Conservation (phyloP, 2,888 invertebrate species). For the Lycia hirtaria region DNA sequence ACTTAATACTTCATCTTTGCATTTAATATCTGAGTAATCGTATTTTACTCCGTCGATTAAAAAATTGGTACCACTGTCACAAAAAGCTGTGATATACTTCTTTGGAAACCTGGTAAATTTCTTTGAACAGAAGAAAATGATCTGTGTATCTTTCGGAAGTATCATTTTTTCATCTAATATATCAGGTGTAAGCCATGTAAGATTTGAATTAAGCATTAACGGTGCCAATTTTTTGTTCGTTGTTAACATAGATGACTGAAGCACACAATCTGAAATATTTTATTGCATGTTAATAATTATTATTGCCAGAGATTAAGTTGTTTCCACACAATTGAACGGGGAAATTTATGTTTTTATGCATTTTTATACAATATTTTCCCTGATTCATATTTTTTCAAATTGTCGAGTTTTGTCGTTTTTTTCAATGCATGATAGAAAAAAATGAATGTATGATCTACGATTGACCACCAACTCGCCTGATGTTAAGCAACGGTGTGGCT, state of each 20-base stretch:
- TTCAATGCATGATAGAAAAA: no score
- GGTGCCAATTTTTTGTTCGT: slow-evolving; percentile 47
- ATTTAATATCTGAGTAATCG: slow-evolving; percentile 53
- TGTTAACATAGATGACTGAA: slow-evolving; percentile 41
- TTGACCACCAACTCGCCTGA: no score
- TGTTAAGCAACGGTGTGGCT: no score
- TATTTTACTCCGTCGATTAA: slow-evolving; percentile 39
- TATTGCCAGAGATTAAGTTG: no score
- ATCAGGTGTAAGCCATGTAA: slow-evolving; percentile 41
- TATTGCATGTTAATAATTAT: no score
- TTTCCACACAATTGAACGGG: no score
- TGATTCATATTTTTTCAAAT: no score
- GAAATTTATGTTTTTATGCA: no score
- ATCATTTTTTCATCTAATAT: slow-evolving; percentile 42
- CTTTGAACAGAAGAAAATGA: slow-evolving; percentile 53
- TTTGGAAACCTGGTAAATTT: slow-evolving; percentile 41
- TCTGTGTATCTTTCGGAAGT: slow-evolving; percentile 43
- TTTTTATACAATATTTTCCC: no score
- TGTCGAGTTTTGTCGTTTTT: no score
- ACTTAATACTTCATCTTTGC: slow-evolving; percentile 46
- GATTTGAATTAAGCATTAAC: slow-evolving; percentile 43
- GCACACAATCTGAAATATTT: slow-evolving; percentile 59
- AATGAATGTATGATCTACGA: no score
- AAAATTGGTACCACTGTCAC: slow-evolving; percentile 48
- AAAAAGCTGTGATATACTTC: slow-evolving; percentile 43